Base-by-base conservation (phyloP, 2,113 vertebrate species). In the Rhipidura dahli region DNA sequence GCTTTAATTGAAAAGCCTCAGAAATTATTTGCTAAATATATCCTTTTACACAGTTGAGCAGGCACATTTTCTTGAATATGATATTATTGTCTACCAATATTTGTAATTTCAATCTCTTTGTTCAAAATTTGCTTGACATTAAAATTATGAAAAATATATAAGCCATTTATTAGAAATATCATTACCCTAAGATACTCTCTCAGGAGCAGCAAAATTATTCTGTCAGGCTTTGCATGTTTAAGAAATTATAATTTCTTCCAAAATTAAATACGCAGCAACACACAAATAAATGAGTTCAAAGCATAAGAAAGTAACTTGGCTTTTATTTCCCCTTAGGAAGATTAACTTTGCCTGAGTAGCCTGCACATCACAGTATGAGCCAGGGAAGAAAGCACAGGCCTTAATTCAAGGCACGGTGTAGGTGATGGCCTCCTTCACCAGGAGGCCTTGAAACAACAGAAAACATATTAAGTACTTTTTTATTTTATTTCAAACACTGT, bases 141-240 rank as follows among this genome's bases (percentile, higher is more conserved):
- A 89, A 86, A 83, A 83, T 45, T 44, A 73, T 86, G 53, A 91
- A 94, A 95, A 84, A 84, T 68, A 92, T 44, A 51, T 63, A 91
- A 84, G 10, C 16, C 60, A 42, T 89, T 80, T 93, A 83, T 93
- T 91, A 87, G 47, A 93, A 89, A 87, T 44, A 56, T 57, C 54
- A 63, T 77, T 93, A 83, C 33, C 56, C 18, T 27, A 28, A 75
- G 50, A 80, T 59, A 63, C 33, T 77, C 31, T 70, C 65, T 72
- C 45, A 83, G 42, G 31, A 93, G 40, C 10, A 81, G 31, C 35
- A 63, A 73, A 91, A 89, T 79, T 79, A 89, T 50, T 84, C 39
- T 88, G 89, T 63, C 59, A 54, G 71, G n/a, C 27, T 83, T 92
- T 78, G 17, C 13, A 66, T 64, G 24, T 87, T 87, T 79, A 90